These are phyloP conservation scores for Andrena fulva DNA, from an alignment of 2,888 invertebrate species.

Conservation along the genomic window DNA sequence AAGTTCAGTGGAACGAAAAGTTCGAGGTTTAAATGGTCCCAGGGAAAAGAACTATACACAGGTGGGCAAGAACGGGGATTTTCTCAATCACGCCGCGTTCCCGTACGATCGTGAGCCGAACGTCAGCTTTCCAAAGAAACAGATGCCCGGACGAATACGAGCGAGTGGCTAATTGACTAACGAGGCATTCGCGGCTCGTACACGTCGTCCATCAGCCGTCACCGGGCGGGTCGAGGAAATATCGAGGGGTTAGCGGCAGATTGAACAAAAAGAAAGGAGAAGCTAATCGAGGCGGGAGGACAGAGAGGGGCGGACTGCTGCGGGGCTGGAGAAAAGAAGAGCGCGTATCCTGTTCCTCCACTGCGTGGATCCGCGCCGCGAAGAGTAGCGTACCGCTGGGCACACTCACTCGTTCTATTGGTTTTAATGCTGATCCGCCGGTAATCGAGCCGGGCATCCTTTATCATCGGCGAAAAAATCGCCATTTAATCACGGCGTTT, in stretches of 20 bases:
- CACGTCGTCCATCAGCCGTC: slow-evolving; percentile 61
- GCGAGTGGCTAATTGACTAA: slow-evolving; percentile 64
- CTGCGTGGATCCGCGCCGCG: not conserved
- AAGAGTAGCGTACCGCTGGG: slow-evolving; percentile 49
- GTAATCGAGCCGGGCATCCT: slow-evolving; percentile 65
- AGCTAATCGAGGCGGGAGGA: not conserved
- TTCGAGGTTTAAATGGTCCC: too few relatives aligned
- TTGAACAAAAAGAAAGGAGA: slow-evolving; percentile 12
- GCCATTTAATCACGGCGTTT: slow-evolving; percentile 73
- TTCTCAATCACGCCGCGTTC: not conserved
- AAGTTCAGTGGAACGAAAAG: too few relatives aligned
- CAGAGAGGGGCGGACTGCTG: not conserved
- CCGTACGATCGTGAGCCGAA: not conserved
- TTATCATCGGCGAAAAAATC: slow-evolving; percentile 72
- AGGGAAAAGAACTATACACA: not conserved
- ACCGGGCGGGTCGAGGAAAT: slow-evolving; percentile 45
- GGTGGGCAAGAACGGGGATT: not conserved
- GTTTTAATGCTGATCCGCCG: slow-evolving; percentile 61
- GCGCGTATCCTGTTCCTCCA: slow-evolving; percentile 18
- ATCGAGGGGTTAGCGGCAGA: slow-evolving; percentile 47
- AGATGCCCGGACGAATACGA: slow-evolving; percentile 44
- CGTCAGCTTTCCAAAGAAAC: slow-evolving; percentile 40
- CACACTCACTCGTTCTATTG: slow-evolving; percentile 49
- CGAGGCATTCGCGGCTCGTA: slow-evolving; percentile 60
- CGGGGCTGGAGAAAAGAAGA: not conserved